Base-by-base conservation (phyloP, 2,113 vertebrate species). In the Heliornis fulica region DNA sequence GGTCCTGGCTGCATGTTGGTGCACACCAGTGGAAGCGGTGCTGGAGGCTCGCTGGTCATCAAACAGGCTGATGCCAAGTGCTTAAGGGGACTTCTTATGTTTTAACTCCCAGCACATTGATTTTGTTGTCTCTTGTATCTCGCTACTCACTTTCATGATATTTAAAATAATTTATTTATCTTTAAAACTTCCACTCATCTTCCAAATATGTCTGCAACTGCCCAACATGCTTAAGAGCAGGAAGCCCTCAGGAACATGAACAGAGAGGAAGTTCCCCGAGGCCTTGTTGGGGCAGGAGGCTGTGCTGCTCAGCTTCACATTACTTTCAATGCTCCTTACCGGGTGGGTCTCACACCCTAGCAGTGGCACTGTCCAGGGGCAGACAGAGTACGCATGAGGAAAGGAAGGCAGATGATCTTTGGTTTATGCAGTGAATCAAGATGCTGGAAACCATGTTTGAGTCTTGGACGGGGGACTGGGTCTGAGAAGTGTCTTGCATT, bases 11-110 rank as follows among this genome's bases (percentile, higher is more conserved):
- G 32, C 31, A 9, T 0, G 2, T 4, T 4, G 1, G 19, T 22
- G 22, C 13, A n/a, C 1, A 6, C 3, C 41, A 80, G 29, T 11
- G 2, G 0, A 34, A 84, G 32, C 5, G 11, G 18, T 0, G 1
- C 29, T 61, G 60, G 15, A 41, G 15, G 18, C 23, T 64, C 2
- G 2, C 29, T 32, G 13, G 22, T 78, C 34, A 1, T 0, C 15
- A 34, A 34, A 41, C 11, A 32, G 46, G 32, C 15, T 74, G 31
- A 31, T 82, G 41, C 22, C 51, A 71, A 21, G 51, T 84, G 22
- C 38, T 63, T 78, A 50, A 70, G 32, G 34, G 14, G 11, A 36
- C 13, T 34, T 71, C 11, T 51, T 36, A 15, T 7, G 2, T 60
- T 80, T 76, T 61, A 59, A 57, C 20, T 82, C 20, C 26, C 12